Conservation (phyloP, 2,888 invertebrate species). For the Aelia acuminata region DNA sequence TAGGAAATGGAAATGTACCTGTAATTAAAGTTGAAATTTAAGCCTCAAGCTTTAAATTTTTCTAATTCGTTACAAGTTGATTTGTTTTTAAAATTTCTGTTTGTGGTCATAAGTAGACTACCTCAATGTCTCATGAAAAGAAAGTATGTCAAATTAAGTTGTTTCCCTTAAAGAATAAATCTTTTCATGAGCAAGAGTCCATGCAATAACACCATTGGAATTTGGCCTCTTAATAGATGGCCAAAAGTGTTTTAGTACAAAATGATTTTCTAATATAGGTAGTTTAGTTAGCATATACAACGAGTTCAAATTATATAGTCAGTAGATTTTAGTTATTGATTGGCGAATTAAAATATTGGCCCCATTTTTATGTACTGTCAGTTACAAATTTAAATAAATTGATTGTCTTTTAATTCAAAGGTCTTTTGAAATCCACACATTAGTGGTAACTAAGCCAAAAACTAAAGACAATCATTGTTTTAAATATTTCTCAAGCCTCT, state of each 20-base stretch:
- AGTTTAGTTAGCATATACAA: slow-evolving; percentile 54
- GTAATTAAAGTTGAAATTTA: not conserved
- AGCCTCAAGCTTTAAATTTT: slow-evolving; percentile 23
- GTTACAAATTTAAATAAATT: slow-evolving; percentile 28
- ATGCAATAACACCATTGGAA: slow-evolving; percentile 49
- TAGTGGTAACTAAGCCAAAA: slow-evolving; percentile 37
- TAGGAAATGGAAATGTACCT: not conserved
- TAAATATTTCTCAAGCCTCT: slow-evolving; percentile 40
- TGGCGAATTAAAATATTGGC: slow-evolving; percentile 19
- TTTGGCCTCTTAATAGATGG: not conserved
- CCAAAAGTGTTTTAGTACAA: slow-evolving; percentile 47
- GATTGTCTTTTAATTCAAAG: slow-evolving; percentile 50
- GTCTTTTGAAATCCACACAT: slow-evolving; percentile 6
- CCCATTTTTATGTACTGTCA: not conserved
- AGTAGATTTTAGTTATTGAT: slow-evolving; percentile 53
- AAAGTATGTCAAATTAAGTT: not conserved
- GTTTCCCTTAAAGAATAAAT: not conserved
- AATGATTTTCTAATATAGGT: slow-evolving; percentile 50
- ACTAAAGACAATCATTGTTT: slow-evolving; percentile 51
- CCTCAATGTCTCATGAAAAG: slow-evolving; percentile 38
- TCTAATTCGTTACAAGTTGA: not conserved
- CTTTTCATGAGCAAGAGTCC: slow-evolving; percentile 48
- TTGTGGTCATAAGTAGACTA: slow-evolving; percentile 35
- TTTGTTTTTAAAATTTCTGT: slow-evolving; percentile 15
- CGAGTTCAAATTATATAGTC: slow-evolving; percentile 53